Percentiles rank a stretch among this genome's conserved stretches.
Evolutionary conservation across 2,113 vertebrate species (phyloP).

Genomic region (Notiomystis cincta): DNA sequence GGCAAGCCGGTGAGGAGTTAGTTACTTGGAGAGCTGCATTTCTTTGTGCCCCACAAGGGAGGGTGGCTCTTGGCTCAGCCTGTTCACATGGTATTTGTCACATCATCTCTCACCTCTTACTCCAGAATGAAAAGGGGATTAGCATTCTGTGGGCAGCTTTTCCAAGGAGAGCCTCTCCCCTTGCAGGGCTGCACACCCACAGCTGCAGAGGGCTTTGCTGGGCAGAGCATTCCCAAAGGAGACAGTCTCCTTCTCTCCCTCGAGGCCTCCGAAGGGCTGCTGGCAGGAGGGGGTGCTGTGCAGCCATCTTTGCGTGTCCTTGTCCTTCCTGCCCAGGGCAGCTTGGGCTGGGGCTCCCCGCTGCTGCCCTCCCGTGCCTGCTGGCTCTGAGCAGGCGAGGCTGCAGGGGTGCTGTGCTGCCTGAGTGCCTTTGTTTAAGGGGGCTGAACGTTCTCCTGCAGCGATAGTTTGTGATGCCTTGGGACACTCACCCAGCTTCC

Average conservation of each 20-base stretch:
- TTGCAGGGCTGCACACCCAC: accelerated
- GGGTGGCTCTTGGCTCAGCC: not conserved
- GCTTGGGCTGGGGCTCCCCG: not conserved
- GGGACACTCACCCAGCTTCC: not conserved
- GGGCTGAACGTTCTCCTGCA: not conserved
- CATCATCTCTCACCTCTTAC: not conserved
- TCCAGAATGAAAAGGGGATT: not conserved
- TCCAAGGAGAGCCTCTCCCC: not conserved
- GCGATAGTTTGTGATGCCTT: not conserved
- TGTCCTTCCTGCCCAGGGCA: not conserved
- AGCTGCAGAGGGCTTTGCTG: not conserved
- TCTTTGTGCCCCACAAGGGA: not conserved
- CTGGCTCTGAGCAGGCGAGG: not conserved
- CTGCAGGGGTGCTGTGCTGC: not conserved
- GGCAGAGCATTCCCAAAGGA: not conserved
- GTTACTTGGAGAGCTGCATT: not conserved
- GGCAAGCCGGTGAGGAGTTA: not conserved
- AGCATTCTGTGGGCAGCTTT: not conserved
- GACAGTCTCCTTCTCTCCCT: not conserved
- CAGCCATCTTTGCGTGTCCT: accelerated
- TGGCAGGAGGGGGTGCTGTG: not conserved
- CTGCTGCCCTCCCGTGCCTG: not conserved
- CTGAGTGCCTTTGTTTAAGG: no score
- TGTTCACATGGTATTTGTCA: accelerated
- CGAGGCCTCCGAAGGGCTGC: not conserved